These are phyloP conservation scores for Manis pentadactyla DNA, from an alignment of 2,797 vertebrate genomes.

Conservation along the genomic window DNA sequence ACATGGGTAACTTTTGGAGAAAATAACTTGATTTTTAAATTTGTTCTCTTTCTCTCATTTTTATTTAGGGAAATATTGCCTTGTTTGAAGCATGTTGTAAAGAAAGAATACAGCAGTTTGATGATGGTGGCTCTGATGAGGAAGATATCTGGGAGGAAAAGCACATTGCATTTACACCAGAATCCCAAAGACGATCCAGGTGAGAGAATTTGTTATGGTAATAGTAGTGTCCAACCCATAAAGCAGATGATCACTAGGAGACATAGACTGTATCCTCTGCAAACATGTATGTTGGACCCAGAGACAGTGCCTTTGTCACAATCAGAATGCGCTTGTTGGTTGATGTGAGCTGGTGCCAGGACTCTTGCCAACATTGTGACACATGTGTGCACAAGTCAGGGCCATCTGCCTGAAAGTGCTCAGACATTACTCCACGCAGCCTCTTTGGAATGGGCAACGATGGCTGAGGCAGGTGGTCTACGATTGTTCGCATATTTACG, in stretches of 20 bases:
- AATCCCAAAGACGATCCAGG: constrained; percentile 96
- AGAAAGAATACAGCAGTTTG: constrained; percentile 99
- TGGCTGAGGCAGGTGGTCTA: rapidly evolving
- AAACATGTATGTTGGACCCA: rapidly evolving
- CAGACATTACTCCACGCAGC: rapidly evolving
- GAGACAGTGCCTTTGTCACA: neutral
- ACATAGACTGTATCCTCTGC: neutral
- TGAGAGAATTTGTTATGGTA: constrained; percentile 66
- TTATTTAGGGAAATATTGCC: constrained; percentile 94
- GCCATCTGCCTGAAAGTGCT: neutral
- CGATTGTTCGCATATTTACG: rapidly evolving
- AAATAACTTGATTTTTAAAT: neutral
- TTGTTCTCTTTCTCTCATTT: neutral
- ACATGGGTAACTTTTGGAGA: neutral
- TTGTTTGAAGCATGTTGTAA: constrained; percentile 99
- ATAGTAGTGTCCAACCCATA: rapidly evolving
- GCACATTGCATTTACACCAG: constrained; percentile 95
- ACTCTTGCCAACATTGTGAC: neutral
- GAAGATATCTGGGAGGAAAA: constrained; percentile 99
- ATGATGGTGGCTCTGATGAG: constrained; percentile 97
- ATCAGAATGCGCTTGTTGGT: neutral
- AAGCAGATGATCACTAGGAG: rapidly evolving
- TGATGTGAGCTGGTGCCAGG: neutral
- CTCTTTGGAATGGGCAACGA: rapidly evolving
- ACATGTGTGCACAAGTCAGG: neutral